Percentiles rank a stretch among this genome's conserved stretches.
Evolutionary conservation across 2,113 vertebrate species (phyloP).

Genomic region (Grammomys surdaster): DNA sequence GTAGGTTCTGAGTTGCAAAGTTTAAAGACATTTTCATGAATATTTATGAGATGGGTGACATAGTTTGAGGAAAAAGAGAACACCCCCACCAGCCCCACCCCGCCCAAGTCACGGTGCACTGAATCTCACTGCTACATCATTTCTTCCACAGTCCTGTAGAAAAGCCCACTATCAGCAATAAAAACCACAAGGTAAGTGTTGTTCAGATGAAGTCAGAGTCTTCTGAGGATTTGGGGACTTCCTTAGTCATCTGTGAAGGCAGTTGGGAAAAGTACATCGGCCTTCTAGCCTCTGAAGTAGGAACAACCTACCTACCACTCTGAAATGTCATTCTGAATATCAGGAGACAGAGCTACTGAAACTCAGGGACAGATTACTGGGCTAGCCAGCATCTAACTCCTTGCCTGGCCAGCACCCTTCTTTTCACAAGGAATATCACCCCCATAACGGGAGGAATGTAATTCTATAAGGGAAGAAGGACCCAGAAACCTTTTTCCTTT

Average conservation of each 20-base stretch:
- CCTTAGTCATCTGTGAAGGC: not conserved
- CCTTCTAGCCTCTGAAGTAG: not conserved
- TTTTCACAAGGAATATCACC: not conserved
- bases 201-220: not conserved
- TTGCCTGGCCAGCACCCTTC: not conserved
- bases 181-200: not conserved
- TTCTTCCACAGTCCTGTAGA: not conserved
- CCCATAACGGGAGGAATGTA: too few species aligned
- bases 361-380: not conserved
- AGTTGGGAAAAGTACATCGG: not conserved
- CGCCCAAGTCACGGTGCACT: not conserved
- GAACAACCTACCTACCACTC: not conserved
- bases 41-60: not conserved
- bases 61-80: not conserved
- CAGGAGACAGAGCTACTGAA: not conserved
- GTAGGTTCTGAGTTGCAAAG: not conserved
- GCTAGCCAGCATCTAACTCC: not conserved
- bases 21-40: not conserved
- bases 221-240: not conserved
- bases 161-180: not conserved
- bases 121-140: not conserved
- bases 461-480: not conserved
- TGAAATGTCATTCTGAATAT: not conserved
- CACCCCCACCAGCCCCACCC: too few species aligned
- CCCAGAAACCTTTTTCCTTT: not conserved